Conservation (phyloP, 2,888 invertebrate genomes). For the Griposia aprilina region DNA sequence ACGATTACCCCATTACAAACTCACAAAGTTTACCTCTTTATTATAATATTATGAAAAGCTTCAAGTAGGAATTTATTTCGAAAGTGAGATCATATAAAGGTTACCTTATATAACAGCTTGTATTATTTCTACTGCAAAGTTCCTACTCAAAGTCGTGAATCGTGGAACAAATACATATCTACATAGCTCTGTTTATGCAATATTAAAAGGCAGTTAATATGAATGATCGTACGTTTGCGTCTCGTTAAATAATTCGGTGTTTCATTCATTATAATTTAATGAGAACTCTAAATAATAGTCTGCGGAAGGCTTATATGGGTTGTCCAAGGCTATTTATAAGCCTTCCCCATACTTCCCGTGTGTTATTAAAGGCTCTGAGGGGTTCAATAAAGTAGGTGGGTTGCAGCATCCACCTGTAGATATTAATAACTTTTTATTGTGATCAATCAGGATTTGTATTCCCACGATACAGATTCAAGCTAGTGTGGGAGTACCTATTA, state of each 20-base stretch:
- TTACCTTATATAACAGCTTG: background rate
- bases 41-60: background rate
- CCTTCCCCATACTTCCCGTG: conserved; percentile 35
- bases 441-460: conserved; percentile 1
- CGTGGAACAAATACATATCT: conserved; percentile 5
- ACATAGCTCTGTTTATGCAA: background rate
- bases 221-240: conserved; percentile 28
- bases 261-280: conserved; percentile 39
- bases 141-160: conserved; percentile 6
- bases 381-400: conserved; percentile 22
- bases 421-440: conserved; percentile 40
- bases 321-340: conserved; percentile 44
- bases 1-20: background rate
- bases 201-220: conserved; percentile 42
- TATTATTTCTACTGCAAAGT: conserved; percentile 1
- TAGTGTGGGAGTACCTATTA: background rate
- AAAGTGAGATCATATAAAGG: background rate
- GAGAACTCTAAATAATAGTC: conserved; percentile 27
- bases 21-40: background rate
- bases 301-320: background rate
- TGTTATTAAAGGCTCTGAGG: conserved; percentile 17
- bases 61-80: background rate
- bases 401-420: background rate
- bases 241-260: conserved; percentile 24
- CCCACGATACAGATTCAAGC: background rate